Evolutionary conservation across 2,888 invertebrate genomes (phyloP), one percentile per base, ranked within the genome.

Genomic region (Lasioglossum zephyrum): DNA sequence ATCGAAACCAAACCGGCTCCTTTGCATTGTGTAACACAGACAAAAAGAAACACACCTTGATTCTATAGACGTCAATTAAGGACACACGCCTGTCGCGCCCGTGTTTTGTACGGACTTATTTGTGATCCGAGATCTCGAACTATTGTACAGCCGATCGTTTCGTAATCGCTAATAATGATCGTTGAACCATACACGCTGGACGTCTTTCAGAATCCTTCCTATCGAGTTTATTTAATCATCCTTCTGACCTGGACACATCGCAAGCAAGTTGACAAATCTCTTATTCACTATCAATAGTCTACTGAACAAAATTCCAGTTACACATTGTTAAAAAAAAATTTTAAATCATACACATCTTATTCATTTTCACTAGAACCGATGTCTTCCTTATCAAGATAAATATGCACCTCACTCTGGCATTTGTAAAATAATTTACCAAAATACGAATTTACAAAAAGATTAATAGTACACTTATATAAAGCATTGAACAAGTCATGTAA

Each of bases 81-180:
- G 73, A 84, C 83, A 69, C 73, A 69, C 73, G 53, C 79, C 76
- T 77, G 78, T 78, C 85, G 70, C 76, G 87, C 79, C 87, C 66
- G 89, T 88, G 84, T 90, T 90, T 90, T 90, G 83, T 90, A 90
- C 89, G 88, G 88, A 90, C 49, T 63, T 77, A 49, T 79, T 84
- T 87, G 90, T 87, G 88, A 88, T 90, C 81, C 83, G 84, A 83
- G 85, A 91, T 87, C 78, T 85, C 81, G 73, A 85, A 89, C 82
- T 89, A 91, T 89, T 91, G 90, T 90, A 90, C 88, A 90, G 90
- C 87, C 88, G 87, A 88, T 86, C 90, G 91, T 89, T 91, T 90
- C 91, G 85, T 91, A 88, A 90, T 89, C 90, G 88, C 90, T 88
- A 87, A 90, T 90, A 90, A 90, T 90, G 88, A 90, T 88, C 90